Percentiles rank a stretch among this genome's conserved stretches.
Evolutionary conservation across 2,113 vertebrate genomes (phyloP).

Genomic region (Thomomys bottae): DNA sequence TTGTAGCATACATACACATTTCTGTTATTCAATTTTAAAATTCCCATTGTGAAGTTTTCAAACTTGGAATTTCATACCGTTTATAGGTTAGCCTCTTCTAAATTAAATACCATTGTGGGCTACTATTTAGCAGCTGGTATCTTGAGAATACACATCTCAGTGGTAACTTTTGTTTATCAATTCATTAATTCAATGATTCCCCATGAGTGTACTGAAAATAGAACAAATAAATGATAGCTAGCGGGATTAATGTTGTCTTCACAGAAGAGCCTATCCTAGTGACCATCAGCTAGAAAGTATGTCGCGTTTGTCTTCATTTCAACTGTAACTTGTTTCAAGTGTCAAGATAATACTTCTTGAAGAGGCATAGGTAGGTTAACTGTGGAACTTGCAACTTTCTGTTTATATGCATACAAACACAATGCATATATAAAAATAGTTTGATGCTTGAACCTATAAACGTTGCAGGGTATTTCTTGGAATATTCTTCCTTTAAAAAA

Average conservation of each 20-base stretch:
- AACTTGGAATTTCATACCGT: not conserved
- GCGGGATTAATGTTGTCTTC: not conserved
- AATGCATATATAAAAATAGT: not conserved
- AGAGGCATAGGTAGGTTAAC: not conserved
- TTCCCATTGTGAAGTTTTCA: not conserved
- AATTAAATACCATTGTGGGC: not conserved
- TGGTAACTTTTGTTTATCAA: constrained; percentile 42
- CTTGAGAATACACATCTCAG: constrained; percentile 49
- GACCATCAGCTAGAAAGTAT: not conserved
- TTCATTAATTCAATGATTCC: constrained; percentile 15
- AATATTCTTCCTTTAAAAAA: not conserved
- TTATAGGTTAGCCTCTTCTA: not conserved
- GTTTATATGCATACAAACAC: not conserved
- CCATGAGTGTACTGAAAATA: constrained; percentile 47
- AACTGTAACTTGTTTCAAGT: not conserved
- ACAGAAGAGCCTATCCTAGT: not conserved
- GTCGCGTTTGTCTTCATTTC: not conserved
- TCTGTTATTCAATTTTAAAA: not conserved
- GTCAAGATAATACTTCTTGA: not conserved
- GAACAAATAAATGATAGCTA: constrained; percentile 21
- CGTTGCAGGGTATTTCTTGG: not conserved
- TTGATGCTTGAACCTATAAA: not conserved
- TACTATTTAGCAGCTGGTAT: not conserved
- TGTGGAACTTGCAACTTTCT: too few species aligned
- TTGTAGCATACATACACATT: not conserved